phyloP scores from a whole-genome alignment of 2,797 vertebrate genomes.

The Ptychadena robeensis region DNA sequence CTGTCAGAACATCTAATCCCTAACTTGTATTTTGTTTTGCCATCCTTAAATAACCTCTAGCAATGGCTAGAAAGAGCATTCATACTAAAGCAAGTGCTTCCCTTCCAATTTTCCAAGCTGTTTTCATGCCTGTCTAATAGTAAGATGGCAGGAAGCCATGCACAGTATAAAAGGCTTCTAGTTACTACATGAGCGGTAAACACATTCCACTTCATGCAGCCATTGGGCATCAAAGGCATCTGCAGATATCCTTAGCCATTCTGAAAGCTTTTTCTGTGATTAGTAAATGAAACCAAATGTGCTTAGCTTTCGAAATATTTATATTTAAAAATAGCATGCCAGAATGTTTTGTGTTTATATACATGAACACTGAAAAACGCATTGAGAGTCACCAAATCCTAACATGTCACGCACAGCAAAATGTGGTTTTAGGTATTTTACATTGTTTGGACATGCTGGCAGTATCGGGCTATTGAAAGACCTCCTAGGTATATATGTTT shows the following conservation, averaged over 20 bases:
- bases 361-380: not conserved
- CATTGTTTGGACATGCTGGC: too few species aligned
- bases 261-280: not conserved
- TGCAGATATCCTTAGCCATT: not conserved
- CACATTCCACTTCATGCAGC: slow-evolving; percentile 8
- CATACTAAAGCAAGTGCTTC: slow-evolving; percentile 18
- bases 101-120: slow-evolving; percentile 4
- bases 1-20: not conserved
- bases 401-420: not conserved
- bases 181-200: not conserved
- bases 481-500: not conserved
- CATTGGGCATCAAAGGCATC: not conserved
- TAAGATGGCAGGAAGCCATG: slow-evolving; percentile 13
- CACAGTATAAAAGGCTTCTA: slow-evolving; percentile 21
- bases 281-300: not conserved
- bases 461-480: not conserved
- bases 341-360: not conserved
- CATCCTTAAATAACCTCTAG: slow-evolving; percentile 11
- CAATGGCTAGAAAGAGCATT: not conserved
- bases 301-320: not conserved
- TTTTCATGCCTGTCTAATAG: slow-evolving; percentile 12
- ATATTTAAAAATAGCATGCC: too few species aligned
- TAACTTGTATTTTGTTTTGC: not conserved
- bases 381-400: not conserved
- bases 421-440: too few species aligned